Base-by-base conservation (phyloP, 1,140 invertebrate species). In the Dryas iulia region DNA sequence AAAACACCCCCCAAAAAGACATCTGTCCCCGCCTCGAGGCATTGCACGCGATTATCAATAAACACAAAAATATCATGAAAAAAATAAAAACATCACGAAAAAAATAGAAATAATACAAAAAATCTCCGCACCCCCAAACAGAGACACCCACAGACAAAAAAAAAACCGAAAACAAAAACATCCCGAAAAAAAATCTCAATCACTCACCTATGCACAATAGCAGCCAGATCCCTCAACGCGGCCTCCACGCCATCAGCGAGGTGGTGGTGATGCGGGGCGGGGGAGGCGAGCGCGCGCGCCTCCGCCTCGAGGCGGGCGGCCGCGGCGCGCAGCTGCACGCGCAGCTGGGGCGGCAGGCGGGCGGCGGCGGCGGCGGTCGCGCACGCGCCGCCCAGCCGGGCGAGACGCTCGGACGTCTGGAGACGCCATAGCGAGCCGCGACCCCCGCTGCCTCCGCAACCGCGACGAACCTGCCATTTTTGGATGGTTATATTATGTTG, bases 241-340 rank as follows among this genome's bases (percentile, higher is more conserved):
- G 78, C 77, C 59, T 89, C 85, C 14, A 89, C 76, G 59, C 77
- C 80, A 66, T 81, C 85, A 0, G 83, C 82, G 53, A 84, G 77
- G 71, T 79, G 79, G 59, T 79, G 78, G 35, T 73, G 69, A 35
- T 74, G 79, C 1, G 79, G 79, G n/a, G 80, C 78, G 39, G 82
- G 81, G 18, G 84, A 81, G 18, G 86, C 86, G n/a, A 86, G 82
- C 56, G 85, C 85, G 25, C 96, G 93, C 21, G 96, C 96, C 83
- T 98, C 96, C 1, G 93, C 93, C 82, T 98, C 97, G 23, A 99
- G 92, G 7, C 95, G 93, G 0, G 95, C 95, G 3, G 98, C 94
- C 61, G 98, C 92, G 83, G 98, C 97, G 8, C 97, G 95, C 78
- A 98, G 95, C 75, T 97, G 97, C 85, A 98, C 98, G 65, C 97